Evolutionary conservation across 2,888 invertebrate genomes (phyloP).

Genomic region (Drosophila siamana): DNA sequence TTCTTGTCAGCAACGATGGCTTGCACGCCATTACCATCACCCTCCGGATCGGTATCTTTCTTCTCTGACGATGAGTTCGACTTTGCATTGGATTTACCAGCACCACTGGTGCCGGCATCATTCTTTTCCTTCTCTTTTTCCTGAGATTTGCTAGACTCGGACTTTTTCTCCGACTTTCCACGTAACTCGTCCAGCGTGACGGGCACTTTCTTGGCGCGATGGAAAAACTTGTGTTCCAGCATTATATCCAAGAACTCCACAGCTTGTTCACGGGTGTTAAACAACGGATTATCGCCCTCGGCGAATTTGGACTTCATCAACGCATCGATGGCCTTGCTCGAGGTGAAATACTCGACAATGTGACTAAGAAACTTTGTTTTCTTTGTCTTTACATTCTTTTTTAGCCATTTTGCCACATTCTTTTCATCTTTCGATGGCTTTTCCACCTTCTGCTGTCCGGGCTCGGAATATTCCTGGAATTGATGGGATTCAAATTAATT

Average conservation of each 20-base stretch:
- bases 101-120: constrained; percentile 14
- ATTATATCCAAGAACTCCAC: constrained; percentile 93
- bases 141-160: constrained; percentile 52
- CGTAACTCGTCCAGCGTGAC: constrained; percentile 83
- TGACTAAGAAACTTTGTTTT: constrained; percentile 98
- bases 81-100: constrained; percentile 35
- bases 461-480: constrained; percentile 84
- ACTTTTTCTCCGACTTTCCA: constrained; percentile 59
- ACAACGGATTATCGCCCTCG: constrained; percentile 90
- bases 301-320: constrained; percentile 96
- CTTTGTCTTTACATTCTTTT: constrained; percentile 96
- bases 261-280: constrained; percentile 92
- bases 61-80: constrained; percentile 56
- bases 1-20: constrained; percentile 67
- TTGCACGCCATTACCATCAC: constrained; percentile 62
- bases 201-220: constrained; percentile 95
- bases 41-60: constrained; percentile 77
- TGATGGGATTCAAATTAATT: background rate
- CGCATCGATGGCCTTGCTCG: constrained; percentile 95
- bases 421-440: constrained; percentile 96
- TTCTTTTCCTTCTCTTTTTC: constrained; percentile 77
- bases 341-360: constrained; percentile 98
- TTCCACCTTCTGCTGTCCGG: constrained; percentile 87
- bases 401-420: constrained; percentile 96
- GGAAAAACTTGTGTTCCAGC: constrained; percentile 97